Base-by-base conservation (phyloP, 2,113 vertebrate genomes). In the Pogonocichla stellata region DNA sequence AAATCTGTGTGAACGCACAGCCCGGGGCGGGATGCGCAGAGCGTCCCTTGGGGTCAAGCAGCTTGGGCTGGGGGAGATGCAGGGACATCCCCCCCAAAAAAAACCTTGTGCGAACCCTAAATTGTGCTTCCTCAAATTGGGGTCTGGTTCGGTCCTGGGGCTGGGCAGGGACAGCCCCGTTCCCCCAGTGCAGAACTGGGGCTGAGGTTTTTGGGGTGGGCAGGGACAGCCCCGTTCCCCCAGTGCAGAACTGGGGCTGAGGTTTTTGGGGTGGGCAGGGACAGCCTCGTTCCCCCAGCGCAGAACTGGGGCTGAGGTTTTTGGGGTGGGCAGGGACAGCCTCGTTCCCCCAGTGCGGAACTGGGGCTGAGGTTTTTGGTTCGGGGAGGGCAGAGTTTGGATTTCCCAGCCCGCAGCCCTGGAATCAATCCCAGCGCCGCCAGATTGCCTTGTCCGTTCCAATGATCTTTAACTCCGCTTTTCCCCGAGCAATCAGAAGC, bases 381-480 rank as follows among this genome's bases (percentile, higher is more conserved):
- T 47, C 23, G 12, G 12, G 14, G 19, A 47, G 42, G 48, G 42
- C 33, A 19, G 58, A 19, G 26, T 28, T 1, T 51, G 57, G 34
- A 45, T 45, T 86, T 28, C 48, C 78, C 28, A 23, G 17, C 0
- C 48, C 47, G 22, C 19, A 48, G 47, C 69, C 24, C 80, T 43
- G 88, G 81, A 65, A 61, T 94, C 94, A 85, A 95, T 95, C 90
- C 71, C 5, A 4, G 77, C 38, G 2, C 96, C 4, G 16, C 86
- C 95, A 96, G 96, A 95, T 96, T 97, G 96, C 96, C 95, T 56
- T 97, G 97, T 96, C 97, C 73, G 2, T 96, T 96, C 93, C 89
- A 80, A 97, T 96, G 94, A 96, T 77, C 94, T 80, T 94, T 93
- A 94, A 86, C 71, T 92, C 88, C 40, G 9, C 4, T 87, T 93